Percentiles rank a stretch among this genome's conserved stretches.
These are phyloP conservation scores for Drosophila leontia DNA, from an alignment of 1,140 invertebrate genomes.

Conservation along the genomic window DNA sequence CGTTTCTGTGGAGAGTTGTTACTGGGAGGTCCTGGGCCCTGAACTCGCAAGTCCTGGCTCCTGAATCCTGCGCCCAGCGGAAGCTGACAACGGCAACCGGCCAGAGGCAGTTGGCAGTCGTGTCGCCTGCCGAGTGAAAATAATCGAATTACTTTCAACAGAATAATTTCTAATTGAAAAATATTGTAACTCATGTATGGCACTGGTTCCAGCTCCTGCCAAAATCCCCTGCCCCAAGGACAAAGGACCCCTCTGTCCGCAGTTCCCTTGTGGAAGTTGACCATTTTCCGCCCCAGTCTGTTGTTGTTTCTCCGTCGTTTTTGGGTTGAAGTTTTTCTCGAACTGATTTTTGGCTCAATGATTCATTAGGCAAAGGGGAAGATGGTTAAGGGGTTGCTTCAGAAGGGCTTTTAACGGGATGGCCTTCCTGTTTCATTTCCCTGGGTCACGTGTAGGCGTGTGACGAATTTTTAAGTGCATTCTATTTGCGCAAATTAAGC, in stretches of 20 bases:
- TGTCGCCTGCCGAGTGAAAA: conserved; percentile 78
- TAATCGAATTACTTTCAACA: conserved; percentile 85
- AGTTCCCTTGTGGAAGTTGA: conserved; percentile 19
- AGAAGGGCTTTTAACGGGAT: conserved; percentile 17
- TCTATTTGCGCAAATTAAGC: conserved; percentile 38
- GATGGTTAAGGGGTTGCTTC: conserved; percentile 33
- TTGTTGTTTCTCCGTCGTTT: conserved; percentile 28
- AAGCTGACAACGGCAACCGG: conserved; percentile 51
- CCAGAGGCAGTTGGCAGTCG: conserved; percentile 49
- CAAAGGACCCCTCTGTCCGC: conserved; percentile 20
- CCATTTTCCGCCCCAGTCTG: conserved; percentile 25
- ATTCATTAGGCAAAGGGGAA: conserved; percentile 22
- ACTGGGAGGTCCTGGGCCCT: conserved; percentile 17
- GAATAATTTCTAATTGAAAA: conserved; percentile 85
- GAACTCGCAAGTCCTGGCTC: conserved; percentile 10
- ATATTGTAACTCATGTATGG: conserved; percentile 82
- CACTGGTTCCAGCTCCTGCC: conserved; percentile 25
- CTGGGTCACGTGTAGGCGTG: conserved; percentile 58
- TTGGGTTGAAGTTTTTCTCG: conserved; percentile 26
- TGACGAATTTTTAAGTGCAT: conserved; percentile 76
- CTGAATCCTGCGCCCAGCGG: conserved; percentile 36
- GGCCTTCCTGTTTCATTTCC: conserved; percentile 45
- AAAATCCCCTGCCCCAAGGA: conserved; percentile 19
- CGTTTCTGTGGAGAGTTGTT: conserved; percentile 18
- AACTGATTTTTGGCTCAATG: conserved; percentile 46